Conservation (phyloP, 1,140 invertebrate genomes). For the Caerostris extrusa region DNA sequence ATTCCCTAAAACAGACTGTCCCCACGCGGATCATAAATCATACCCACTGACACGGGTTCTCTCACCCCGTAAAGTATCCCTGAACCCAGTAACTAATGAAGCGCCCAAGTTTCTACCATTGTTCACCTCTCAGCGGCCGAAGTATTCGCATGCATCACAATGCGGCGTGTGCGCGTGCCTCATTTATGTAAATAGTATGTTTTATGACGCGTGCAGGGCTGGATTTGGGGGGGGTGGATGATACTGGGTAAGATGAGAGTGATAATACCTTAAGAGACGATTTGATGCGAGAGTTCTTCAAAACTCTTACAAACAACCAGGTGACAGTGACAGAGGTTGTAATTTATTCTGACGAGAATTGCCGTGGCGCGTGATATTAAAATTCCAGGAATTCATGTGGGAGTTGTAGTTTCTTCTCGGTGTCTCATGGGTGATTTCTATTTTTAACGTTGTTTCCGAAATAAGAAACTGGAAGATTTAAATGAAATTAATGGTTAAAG, state of each 20-base stretch:
- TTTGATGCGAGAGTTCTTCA: neutral
- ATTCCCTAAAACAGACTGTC: neutral
- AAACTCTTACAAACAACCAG: neutral
- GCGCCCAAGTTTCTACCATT: neutral
- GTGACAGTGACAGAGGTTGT: neutral
- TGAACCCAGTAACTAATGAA: neutral
- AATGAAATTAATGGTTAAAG: too few relatives aligned
- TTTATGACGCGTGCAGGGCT: constrained; percentile 26
- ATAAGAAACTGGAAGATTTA: too few relatives aligned
- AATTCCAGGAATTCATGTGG: neutral
- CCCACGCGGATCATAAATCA: neutral
- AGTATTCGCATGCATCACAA: constrained; percentile 27
- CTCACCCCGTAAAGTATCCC: neutral
- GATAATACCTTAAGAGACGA: constrained; percentile 21
- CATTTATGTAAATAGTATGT: constrained; percentile 57
- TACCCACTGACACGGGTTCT: too few relatives aligned
- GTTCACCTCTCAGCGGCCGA: neutral
- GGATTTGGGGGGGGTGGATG: neutral
- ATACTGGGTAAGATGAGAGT: neutral
- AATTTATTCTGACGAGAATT: neutral
- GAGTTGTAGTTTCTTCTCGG: neutral
- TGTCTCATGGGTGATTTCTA: too few relatives aligned
- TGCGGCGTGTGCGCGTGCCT: neutral
- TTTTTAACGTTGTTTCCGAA: too few relatives aligned
- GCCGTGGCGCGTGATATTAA: too few relatives aligned